Conservation (phyloP, 1,140 invertebrate species). For the Druon quercuslanigerum region DNA sequence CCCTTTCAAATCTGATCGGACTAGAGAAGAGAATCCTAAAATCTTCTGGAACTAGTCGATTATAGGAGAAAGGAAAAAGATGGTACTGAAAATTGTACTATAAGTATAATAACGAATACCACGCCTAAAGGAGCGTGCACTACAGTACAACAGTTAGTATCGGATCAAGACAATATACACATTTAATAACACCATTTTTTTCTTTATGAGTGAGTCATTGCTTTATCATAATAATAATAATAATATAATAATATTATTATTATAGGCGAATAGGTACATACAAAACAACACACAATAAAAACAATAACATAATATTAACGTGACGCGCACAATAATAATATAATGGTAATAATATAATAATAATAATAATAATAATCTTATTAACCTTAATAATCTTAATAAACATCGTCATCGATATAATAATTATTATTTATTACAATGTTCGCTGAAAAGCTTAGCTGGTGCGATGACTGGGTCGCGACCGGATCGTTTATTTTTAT, state of each 20-base stretch:
- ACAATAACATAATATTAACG: constrained; percentile 77
- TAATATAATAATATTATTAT: constrained; percentile 67
- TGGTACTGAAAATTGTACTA: constrained; percentile 31
- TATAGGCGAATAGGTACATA: constrained; percentile 72
- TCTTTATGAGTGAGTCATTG: constrained; percentile 65
- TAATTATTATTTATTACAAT: constrained; percentile 73
- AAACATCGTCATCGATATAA: constrained; percentile 70
- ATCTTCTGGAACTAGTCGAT: constrained; percentile 24
- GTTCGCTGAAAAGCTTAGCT: constrained; percentile 61
- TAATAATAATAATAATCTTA: constrained; percentile 45
- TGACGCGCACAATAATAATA: constrained; percentile 74
- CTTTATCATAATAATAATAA: constrained; percentile 61
- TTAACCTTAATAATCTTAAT: constrained; percentile 68
- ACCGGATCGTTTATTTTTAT: constrained; percentile 58
- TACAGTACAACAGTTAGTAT: constrained; percentile 45
- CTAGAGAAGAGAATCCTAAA: constrained; percentile 29
- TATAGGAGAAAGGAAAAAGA: constrained; percentile 28
- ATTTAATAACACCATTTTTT: constrained; percentile 68
- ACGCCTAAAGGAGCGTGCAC: constrained; percentile 24
- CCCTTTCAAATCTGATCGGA: constrained; percentile 27
- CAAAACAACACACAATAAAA: constrained; percentile 77
- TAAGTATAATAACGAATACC: constrained; percentile 28
- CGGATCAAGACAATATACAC: constrained; percentile 65
- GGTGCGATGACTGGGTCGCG: constrained; percentile 63
- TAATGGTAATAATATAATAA: constrained; percentile 70